A percentile compares a stretch with the other conserved stretches of the same genome.
Conservation (phyloP, 1,140 invertebrate genomes). For the Saccostrea glomerata region DNA sequence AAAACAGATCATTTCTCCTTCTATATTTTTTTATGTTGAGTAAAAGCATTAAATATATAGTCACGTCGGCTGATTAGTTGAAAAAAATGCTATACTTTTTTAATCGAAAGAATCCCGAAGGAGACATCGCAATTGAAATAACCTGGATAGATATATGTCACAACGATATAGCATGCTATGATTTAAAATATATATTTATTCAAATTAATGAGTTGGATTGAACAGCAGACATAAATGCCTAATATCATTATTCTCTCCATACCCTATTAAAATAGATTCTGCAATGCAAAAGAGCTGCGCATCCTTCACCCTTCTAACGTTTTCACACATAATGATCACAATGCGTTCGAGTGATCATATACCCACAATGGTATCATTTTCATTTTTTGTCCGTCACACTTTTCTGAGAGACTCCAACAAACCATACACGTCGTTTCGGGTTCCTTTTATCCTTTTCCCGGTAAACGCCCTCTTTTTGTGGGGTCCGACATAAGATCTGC, state of each 20-base stretch:
- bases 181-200: too few relatives aligned
- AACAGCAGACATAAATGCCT: too few relatives aligned
- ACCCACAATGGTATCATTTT: background rate
- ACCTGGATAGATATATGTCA: background rate
- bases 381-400: background rate
- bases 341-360: background rate
- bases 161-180: background rate
- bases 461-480: slow-evolving; percentile 16
- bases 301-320: background rate
- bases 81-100: too few relatives aligned
- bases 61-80: too few relatives aligned
- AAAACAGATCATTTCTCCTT: too few relatives aligned
- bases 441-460: background rate
- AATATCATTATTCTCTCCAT: too few relatives aligned
- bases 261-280: background rate
- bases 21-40: too few relatives aligned
- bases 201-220: too few relatives aligned
- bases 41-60: too few relatives aligned
- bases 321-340: slow-evolving; percentile 14
- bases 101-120: too few relatives aligned
- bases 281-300: background rate
- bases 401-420: background rate
- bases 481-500: background rate
- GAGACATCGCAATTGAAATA: background rate
- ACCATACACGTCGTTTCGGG: background rate